Evolutionary conservation across 2,888 invertebrate species (phyloP), one percentile per base, ranked within the genome.

Genomic region (Aromia moschata): DNA sequence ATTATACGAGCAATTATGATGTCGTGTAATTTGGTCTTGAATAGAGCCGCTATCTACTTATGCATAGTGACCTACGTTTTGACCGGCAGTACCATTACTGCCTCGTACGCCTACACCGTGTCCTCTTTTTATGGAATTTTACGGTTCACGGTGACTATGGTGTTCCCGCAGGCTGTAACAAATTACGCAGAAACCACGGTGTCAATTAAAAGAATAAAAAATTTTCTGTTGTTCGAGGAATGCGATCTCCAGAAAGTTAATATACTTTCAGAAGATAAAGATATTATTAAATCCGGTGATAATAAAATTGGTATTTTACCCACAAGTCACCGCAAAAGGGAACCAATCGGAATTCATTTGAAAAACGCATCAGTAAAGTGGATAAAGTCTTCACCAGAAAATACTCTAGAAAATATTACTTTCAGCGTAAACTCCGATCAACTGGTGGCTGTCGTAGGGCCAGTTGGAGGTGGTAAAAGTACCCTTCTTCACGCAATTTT

Each of bases 41-140:
- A 93, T 71, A 88, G 95, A 65, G 85, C 92, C 33, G 90, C 94
- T 0, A 83, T 94, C n/a, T 93, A 90, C 75, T 85, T 92, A 49
- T 93, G 93, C 1, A 85, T 96, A 45, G 82, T 93, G 18, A 85
- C 90, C 0, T 93, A 89, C 73, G 89, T 91, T 4, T 80, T 93
- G 1, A 81, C 87, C 62, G 91, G 89, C 14, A 74, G 82, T 54
- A 67, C 66, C 11, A 70, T 84, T 63, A 80, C 81, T 12, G 84
- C 88, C 0, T 87, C 88, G 54, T 86, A 88, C 73, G 89, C 90
- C 0, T 92, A 91, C 77, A 88, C 91, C 0, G 83, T 90, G 68
- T 89, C 91, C 4, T 89, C 90, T 67, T 91, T 90, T 78, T 92
- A 87, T 74, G 90, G 90, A 72, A 83, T 89, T 18, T 79, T 92